A percentile compares a stretch with the other conserved stretches of the same genome.
phyloP scores from a whole-genome alignment of 2,888 invertebrate species.

The Eremobia ochroleuca region DNA sequence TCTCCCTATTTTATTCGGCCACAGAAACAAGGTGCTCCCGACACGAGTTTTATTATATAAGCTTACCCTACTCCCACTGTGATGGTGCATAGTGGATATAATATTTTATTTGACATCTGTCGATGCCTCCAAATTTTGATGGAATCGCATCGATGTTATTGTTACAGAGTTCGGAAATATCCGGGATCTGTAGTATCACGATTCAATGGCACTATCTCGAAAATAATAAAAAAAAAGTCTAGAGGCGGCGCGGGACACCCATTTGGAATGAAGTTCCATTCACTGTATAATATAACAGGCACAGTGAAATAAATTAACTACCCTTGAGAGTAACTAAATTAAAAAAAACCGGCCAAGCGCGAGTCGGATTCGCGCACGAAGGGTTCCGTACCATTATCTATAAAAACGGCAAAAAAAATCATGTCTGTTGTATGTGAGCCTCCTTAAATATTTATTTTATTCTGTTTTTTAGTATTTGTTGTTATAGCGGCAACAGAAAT shows the following conservation, averaged over 20 bases:
- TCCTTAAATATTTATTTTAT: no score
- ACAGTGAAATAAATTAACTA: not conserved
- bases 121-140: constrained; percentile 11
- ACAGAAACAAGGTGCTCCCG: constrained; percentile 75
- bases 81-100: constrained; percentile 41
- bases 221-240: not conserved
- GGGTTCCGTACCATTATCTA: no score
- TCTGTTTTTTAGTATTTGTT: no score
- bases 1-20: constrained; percentile 75
- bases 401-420: no score
- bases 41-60: constrained; percentile 67
- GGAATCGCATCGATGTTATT: constrained; percentile 28
- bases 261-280: not conserved
- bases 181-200: not conserved
- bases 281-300: not conserved
- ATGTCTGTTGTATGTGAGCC: no score
- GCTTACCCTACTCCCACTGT: constrained; percentile 52
- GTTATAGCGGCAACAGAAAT: no score
- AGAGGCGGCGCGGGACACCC: not conserved
- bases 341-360: no score
- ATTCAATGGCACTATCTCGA: not conserved
- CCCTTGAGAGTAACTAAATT: not conserved
- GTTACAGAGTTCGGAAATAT: not conserved
- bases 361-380: no score
- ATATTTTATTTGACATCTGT: constrained; percentile 52